A percentile compares a stretch with the other conserved stretches of the same genome.
Conservation (phyloP, 2,113 vertebrate species). For the Takifugu bimaculatus region DNA sequence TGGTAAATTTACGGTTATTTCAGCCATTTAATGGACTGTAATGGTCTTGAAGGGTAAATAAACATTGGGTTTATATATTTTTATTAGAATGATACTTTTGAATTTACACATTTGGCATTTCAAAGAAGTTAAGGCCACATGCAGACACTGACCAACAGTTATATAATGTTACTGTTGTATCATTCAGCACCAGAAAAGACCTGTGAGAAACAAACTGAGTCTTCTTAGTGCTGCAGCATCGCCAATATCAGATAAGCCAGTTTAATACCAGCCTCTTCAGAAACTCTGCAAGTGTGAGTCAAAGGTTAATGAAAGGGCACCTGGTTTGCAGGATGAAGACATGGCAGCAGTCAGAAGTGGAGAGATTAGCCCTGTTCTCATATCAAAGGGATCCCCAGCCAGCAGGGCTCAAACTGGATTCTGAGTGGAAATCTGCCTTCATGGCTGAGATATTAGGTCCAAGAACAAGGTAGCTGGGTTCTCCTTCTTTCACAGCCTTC, state of each 20-base stretch:
- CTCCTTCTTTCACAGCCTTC: constrained; percentile 53
- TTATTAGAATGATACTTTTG: too few species aligned
- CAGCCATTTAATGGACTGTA: background rate
- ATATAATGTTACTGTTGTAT: constrained; percentile 51
- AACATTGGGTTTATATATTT: too few species aligned
- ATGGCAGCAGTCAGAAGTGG: constrained; percentile 65
- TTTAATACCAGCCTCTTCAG: constrained; percentile 75
- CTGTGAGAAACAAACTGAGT: constrained; percentile 68
- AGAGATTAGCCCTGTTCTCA: constrained; percentile 76
- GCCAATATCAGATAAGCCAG: constrained; percentile 69
- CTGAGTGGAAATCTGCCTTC: constrained; percentile 71
- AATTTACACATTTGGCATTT: too few species aligned
- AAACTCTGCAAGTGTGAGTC: constrained; percentile 71
- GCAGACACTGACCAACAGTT: constrained; percentile 36
- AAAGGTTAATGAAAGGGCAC: constrained; percentile 82
- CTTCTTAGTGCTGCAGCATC: constrained; percentile 36
- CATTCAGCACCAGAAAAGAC: constrained; percentile 55
- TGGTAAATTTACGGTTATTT: too few species aligned
- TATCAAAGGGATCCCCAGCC: constrained; percentile 76
- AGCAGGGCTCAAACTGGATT: constrained; percentile 66
- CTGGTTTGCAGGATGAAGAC: constrained; percentile 78
- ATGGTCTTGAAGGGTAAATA: too few species aligned
- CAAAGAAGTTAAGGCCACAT: constrained; percentile 5
- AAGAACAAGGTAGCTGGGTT: constrained; percentile 36
- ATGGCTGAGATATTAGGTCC: constrained; percentile 47